Conservation (phyloP, 1,140 invertebrate species). For the Lepeophtheirus salmonis region DNA sequence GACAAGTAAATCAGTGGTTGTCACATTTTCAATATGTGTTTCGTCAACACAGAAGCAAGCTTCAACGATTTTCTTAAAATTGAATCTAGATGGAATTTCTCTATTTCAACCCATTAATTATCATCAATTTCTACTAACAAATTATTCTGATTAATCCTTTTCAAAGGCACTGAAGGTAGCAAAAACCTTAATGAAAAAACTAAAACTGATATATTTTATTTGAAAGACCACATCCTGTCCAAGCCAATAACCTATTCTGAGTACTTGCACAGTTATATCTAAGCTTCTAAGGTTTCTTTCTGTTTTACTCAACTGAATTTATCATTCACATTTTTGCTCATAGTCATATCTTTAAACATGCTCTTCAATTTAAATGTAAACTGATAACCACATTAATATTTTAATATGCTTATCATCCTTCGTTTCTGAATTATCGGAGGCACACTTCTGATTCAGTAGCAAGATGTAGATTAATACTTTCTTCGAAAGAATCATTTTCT, state of each 20-base stretch:
- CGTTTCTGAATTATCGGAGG: constrained; percentile 98
- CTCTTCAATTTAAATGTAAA: constrained; percentile 98
- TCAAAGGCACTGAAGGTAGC: no score
- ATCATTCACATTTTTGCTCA: constrained; percentile 95
- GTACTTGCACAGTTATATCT: constrained; percentile 83
- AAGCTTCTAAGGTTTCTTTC: constrained; percentile 64
- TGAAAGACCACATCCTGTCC: constrained; percentile 75
- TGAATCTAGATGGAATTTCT: no score
- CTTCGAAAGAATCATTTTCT: constrained; percentile 98
- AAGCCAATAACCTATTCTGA: constrained; percentile 98
- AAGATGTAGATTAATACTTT: constrained; percentile 97
- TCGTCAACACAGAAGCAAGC: no score
- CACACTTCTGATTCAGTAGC: constrained; percentile 90
- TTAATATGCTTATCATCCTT: constrained; percentile 99
- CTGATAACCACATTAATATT: constrained; percentile 99
- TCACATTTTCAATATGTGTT: no score
- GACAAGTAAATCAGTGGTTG: no score
- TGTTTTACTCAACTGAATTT: constrained; percentile 71
- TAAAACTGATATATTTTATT: no score
- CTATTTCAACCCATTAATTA: no score
- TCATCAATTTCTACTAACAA: no score
- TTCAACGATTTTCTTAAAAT: no score
- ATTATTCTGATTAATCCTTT: no score
- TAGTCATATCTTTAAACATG: constrained; percentile 99
- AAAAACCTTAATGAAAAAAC: no score